These are phyloP conservation scores for Cacoxenus indagator DNA, from an alignment of 2,888 invertebrate species.

Conservation along the genomic window DNA sequence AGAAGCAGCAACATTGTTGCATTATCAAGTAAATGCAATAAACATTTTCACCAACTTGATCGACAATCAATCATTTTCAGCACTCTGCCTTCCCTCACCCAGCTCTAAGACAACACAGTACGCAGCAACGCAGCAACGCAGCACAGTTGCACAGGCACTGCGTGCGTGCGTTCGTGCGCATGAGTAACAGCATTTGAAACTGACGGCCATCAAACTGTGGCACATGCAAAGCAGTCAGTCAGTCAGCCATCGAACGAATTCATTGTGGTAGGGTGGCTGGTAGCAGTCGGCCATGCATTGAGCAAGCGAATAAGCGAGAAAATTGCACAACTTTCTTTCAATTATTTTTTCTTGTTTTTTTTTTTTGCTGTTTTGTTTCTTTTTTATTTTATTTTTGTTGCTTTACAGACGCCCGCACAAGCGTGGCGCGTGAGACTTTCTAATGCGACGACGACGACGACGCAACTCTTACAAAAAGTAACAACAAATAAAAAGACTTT, in stretches of 20 bases:
- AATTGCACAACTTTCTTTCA: constrained; percentile 8
- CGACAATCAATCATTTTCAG: neutral
- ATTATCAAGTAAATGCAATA: neutral
- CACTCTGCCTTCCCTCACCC: neutral
- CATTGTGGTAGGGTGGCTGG: too few relatives aligned
- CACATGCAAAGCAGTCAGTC: neutral
- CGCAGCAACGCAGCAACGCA: too few relatives aligned
- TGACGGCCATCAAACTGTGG: neutral
- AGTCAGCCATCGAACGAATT: neutral
- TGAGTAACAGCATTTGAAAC: neutral
- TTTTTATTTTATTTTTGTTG: too few relatives aligned
- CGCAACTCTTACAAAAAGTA: constrained; percentile 8
- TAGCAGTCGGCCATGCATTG: neutral
- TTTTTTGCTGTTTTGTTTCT: too few relatives aligned
- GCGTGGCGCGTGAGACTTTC: neutral
- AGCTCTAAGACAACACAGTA: too few relatives aligned
- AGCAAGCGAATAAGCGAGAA: neutral
- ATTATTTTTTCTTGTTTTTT: too few relatives aligned
- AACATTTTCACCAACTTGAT: neutral
- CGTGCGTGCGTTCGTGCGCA: neutral
- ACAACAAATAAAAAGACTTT: constrained; percentile 29
- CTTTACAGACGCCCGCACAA: neutral
- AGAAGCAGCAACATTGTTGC: constrained; percentile 3
- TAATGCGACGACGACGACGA: neutral
- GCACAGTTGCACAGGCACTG: neutral